Evolutionary conservation across 2,888 invertebrate genomes (phyloP).

Genomic region (Heliconius charithonia): DNA sequence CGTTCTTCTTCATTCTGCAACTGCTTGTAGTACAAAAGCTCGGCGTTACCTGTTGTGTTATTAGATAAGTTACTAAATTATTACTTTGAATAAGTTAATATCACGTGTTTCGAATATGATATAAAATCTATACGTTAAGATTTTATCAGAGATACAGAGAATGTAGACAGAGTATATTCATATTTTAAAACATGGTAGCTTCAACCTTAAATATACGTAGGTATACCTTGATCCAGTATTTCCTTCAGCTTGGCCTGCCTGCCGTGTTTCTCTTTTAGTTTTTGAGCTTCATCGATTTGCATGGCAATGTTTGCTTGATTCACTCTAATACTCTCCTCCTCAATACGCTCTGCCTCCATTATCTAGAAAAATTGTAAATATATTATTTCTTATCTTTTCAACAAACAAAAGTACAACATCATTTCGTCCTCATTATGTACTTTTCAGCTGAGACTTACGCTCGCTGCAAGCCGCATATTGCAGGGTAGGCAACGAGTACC

Average conservation of each 20-base stretch:
- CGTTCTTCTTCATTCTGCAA: constrained; percentile 86
- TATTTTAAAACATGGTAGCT: too few relatives aligned
- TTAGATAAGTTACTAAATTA: not conserved
- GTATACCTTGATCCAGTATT: constrained; percentile 81
- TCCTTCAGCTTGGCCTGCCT: constrained; percentile 82
- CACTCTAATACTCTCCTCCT: constrained; percentile 86
- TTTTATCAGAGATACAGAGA: not conserved
- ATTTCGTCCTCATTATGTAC: too few relatives aligned
- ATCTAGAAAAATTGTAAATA: constrained; percentile 56
- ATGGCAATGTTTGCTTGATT: constrained; percentile 86
- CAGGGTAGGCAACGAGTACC: too few relatives aligned
- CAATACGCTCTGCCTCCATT: constrained; percentile 86
- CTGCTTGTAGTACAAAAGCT: constrained; percentile 84
- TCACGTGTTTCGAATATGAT: not conserved
- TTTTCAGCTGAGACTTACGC: too few relatives aligned
- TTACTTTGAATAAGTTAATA: not conserved
- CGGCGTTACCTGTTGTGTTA: constrained; percentile 78
- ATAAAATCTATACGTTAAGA: too few relatives aligned
- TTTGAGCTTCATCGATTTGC: constrained; percentile 86
- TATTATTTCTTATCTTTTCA: not conserved
- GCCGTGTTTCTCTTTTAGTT: constrained; percentile 80
- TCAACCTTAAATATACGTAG: too few relatives aligned
- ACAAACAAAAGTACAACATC: too few relatives aligned
- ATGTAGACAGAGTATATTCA: too few relatives aligned
- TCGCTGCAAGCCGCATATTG: too few relatives aligned